These are phyloP conservation scores for Callosobruchus maculatus DNA, from an alignment of 2,888 invertebrate species.

Conservation along the genomic window DNA sequence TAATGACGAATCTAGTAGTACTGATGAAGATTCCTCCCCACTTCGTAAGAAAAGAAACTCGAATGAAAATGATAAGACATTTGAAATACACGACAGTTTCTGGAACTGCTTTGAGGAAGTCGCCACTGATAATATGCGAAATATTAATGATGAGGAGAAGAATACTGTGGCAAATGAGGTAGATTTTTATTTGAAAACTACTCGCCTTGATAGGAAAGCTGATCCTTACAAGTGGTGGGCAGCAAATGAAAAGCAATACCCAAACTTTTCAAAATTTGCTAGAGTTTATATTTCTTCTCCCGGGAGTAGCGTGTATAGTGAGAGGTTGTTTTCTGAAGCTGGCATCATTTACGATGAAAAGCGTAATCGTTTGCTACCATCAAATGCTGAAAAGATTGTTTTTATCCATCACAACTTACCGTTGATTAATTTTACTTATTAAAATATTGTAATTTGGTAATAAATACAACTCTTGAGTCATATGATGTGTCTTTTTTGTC, in stretches of 20 bases:
- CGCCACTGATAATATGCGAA: conserved; percentile 14
- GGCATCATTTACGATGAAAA: no score
- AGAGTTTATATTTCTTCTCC: background rate
- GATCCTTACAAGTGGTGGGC: conserved; percentile 31
- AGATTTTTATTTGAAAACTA: conserved; percentile 29
- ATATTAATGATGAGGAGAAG: conserved; percentile 19
- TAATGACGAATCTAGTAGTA: conserved; percentile 25
- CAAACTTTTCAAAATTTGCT: background rate
- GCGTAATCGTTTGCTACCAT: no score
- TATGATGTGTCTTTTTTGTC: no score
- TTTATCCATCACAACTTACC: no score
- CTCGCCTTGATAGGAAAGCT: conserved; percentile 24
- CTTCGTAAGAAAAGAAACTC: conserved; percentile 7
- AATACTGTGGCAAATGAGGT: conserved; percentile 29
- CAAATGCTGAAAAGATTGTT: no score
- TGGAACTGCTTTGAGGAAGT: conserved; percentile 25
- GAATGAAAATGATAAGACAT: conserved; percentile 18
- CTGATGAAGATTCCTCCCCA: conserved; percentile 10
- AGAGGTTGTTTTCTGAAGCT: no score
- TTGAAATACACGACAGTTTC: conserved; percentile 21
- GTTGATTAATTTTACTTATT: no score
- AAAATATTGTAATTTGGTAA: no score
- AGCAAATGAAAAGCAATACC: conserved; percentile 13
- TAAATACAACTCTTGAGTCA: no score
- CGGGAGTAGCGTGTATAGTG: background rate